Conservation (phyloP, 37 sponge, comb jelly and placozoan species). For the Aplysina aerophoba region DNA sequence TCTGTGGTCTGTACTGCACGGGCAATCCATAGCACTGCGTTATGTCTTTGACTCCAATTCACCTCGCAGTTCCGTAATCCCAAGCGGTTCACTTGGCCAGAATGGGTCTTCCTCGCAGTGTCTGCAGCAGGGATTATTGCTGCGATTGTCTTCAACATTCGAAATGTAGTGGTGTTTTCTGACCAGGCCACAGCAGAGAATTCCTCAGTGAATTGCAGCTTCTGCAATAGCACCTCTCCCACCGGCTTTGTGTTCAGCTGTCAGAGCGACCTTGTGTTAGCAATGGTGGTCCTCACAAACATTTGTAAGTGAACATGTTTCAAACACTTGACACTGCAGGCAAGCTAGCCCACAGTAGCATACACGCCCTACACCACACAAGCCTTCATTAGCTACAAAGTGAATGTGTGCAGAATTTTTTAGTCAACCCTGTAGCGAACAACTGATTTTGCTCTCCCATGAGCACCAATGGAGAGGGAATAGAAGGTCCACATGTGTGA, state of each 20-base stretch:
- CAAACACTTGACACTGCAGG: too few relatives aligned
- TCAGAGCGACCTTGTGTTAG: slow-evolving; percentile 17
- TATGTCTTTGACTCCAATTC: not conserved
- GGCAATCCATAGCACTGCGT: not conserved
- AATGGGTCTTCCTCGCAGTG: slow-evolving; percentile 26
- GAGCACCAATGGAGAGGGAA: too few relatives aligned
- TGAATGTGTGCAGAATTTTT: too few relatives aligned
- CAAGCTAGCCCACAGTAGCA: too few relatives aligned
- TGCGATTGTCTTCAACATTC: not conserved
- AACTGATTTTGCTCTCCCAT: too few relatives aligned
- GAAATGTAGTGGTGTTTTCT: not conserved
- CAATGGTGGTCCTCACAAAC: not conserved
- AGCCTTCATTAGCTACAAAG: too few relatives aligned
- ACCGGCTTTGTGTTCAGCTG: not conserved
- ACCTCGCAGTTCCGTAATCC: slow-evolving; percentile 9
- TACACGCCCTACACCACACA: too few relatives aligned
- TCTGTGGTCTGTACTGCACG: not conserved
- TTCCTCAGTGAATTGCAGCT: not conserved
- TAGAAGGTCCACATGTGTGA: too few relatives aligned
- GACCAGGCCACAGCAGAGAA: too few relatives aligned
- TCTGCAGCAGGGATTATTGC: not conserved
- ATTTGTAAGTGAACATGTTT: not conserved
- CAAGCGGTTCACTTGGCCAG: not conserved
- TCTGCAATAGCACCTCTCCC: not conserved
- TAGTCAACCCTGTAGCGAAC: too few relatives aligned